Evolutionary conservation across 2,888 invertebrate species (phyloP).

Genomic region (Helobdella robusta): DNA sequence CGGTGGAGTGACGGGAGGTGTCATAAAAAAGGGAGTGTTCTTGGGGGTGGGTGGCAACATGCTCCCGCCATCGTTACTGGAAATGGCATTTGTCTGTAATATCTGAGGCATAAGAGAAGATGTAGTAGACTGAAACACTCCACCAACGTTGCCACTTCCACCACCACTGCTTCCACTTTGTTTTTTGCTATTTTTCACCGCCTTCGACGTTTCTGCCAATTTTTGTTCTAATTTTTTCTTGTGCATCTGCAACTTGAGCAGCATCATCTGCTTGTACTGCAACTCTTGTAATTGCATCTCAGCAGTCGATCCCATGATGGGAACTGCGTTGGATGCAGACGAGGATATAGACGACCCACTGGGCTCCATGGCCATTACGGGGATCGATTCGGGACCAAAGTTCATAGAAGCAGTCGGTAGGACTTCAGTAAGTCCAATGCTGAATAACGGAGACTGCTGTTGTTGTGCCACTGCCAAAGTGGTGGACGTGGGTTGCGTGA

Average conservation of each 20-base stretch:
- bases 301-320: background rate
- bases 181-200: background rate
- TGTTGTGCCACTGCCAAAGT: background rate
- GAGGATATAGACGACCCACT: too few species aligned
- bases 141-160: too few species aligned
- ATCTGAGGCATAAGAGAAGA: too few species aligned
- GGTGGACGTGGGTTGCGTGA: background rate
- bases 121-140: background rate
- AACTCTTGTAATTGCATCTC: slow-evolving; percentile 13
- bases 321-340: too few species aligned
- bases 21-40: slow-evolving; percentile 48
- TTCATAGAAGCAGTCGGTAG: background rate
- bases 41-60: slow-evolving; percentile 47
- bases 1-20: slow-evolving; percentile 45
- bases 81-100: too few species aligned
- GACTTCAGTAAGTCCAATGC: too few species aligned
- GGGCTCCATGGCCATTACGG: too few species aligned
- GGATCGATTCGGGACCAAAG: background rate
- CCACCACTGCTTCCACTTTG: slow-evolving; percentile 2
- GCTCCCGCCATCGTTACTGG: slow-evolving; percentile 25
- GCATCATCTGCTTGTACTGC: slow-evolving; percentile 37
- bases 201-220: slow-evolving; percentile 38
- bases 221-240: slow-evolving; percentile 37
- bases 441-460: too few species aligned
- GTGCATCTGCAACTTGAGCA: slow-evolving; percentile 41